Conservation (phyloP, 1,140 invertebrate species). For the Drosophila parabipectinata region DNA sequence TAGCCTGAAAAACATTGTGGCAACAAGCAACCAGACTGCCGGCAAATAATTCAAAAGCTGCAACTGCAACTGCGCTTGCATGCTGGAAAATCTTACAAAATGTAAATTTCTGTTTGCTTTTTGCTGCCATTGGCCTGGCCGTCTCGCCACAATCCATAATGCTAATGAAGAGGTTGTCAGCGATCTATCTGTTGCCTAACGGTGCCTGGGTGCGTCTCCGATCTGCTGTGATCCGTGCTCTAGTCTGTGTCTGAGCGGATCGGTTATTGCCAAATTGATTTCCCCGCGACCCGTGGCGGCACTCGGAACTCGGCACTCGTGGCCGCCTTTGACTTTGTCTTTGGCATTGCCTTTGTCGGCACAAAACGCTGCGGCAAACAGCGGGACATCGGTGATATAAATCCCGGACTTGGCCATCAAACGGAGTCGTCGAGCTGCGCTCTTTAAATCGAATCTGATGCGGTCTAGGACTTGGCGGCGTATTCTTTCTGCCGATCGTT, state of each 20-base stretch:
- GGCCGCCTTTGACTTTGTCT: constrained; percentile 67
- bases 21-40: constrained; percentile 27
- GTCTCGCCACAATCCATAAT: constrained; percentile 65
- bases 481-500: constrained; percentile 55
- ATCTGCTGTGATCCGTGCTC: constrained; percentile 10
- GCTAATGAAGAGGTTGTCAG: constrained; percentile 69
- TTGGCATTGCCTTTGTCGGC: constrained; percentile 59
- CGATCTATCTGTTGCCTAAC: constrained; percentile 56
- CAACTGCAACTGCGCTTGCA: constrained; percentile 40
- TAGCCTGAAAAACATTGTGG: constrained; percentile 60
- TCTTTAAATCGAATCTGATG: constrained; percentile 63
- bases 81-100: constrained; percentile 56
- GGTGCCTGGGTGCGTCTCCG: constrained; percentile 43
- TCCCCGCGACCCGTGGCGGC: constrained; percentile 39
- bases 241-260: constrained; percentile 1
- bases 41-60: constrained; percentile 62
- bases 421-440: constrained; percentile 34
- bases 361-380: constrained; percentile 46
- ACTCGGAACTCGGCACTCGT: constrained; percentile 17
- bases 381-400: constrained; percentile 60
- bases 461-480: constrained; percentile 23
- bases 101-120: constrained; percentile 63
- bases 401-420: constrained; percentile 54
- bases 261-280: constrained; percentile 70
- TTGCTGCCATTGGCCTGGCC: constrained; percentile 5